Conservation (phyloP, 2,888 invertebrate genomes). For the Cantharis nigra region DNA sequence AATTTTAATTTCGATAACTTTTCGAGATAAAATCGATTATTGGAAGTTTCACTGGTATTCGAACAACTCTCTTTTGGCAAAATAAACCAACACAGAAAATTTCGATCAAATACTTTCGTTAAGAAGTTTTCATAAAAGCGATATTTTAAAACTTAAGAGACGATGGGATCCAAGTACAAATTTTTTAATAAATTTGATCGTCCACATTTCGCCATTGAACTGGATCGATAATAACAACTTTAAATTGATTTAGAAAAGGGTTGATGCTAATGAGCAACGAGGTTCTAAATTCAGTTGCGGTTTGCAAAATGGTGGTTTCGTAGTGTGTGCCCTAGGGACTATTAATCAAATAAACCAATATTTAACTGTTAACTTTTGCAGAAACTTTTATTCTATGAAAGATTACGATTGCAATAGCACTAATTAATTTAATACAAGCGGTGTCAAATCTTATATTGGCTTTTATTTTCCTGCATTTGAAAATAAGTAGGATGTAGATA, state of each 20-base stretch:
- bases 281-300: constrained; percentile 1
- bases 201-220: not conserved
- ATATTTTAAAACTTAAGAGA: not conserved
- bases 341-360: not conserved
- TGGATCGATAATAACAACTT: not conserved
- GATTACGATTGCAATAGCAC: not conserved
- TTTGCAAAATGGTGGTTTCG: not conserved
- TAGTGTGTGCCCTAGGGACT: not conserved
- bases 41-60: not conserved
- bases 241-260: constrained; percentile 1
- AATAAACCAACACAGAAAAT: not conserved
- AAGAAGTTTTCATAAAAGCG: not conserved
- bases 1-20: not conserved
- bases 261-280: not conserved
- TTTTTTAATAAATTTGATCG: not conserved
- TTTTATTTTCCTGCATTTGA: no score
- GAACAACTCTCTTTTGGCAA: not conserved
- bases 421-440: not conserved
- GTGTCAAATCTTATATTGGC: not conserved
- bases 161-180: not conserved
- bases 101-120: not conserved
- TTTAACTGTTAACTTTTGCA: not conserved
- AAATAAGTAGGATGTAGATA: not conserved
- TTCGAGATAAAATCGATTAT: not conserved
- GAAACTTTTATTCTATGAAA: not conserved